phyloP scores from a whole-genome alignment of 1,140 invertebrate genomes.

The Drosophila hydei region DNA sequence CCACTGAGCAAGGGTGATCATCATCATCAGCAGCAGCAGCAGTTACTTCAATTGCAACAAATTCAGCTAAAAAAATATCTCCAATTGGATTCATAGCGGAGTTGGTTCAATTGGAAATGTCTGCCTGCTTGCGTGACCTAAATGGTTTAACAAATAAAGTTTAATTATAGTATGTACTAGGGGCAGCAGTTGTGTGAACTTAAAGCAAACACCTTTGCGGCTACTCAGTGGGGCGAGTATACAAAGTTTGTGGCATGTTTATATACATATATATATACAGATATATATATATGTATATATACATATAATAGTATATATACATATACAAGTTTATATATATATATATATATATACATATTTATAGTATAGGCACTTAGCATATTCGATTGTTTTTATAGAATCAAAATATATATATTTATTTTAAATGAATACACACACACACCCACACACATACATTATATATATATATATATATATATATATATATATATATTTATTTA shows the following conservation, averaged over 20 bases:
- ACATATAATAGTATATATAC: conserved; percentile 32
- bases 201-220: conserved; percentile 15
- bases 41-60: conserved; percentile 9
- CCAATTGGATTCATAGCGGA: background rate
- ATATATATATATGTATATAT: conserved; percentile 10
- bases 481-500: background rate
- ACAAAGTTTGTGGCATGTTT: conserved; percentile 29
- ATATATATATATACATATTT: conserved; percentile 51
- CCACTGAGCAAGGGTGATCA: conserved; percentile 60
- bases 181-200: conserved; percentile 30
- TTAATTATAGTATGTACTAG: conserved; percentile 12
- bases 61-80: conserved; percentile 12
- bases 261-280: conserved; percentile 23
- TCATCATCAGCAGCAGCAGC: no score
- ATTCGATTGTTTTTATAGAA: conserved; percentile 81
- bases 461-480: conserved; percentile 12
- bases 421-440: conserved; percentile 43
- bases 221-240: conserved; percentile 44
- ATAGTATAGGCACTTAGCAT: conserved; percentile 81
- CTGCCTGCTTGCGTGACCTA: background rate
- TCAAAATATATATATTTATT: conserved; percentile 71
- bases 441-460: conserved; percentile 33
- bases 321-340: conserved; percentile 39
- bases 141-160: conserved; percentile 1
- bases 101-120: background rate